phyloP scores from a whole-genome alignment of 2,888 invertebrate genomes.

The Troides oblongomaculatus region DNA sequence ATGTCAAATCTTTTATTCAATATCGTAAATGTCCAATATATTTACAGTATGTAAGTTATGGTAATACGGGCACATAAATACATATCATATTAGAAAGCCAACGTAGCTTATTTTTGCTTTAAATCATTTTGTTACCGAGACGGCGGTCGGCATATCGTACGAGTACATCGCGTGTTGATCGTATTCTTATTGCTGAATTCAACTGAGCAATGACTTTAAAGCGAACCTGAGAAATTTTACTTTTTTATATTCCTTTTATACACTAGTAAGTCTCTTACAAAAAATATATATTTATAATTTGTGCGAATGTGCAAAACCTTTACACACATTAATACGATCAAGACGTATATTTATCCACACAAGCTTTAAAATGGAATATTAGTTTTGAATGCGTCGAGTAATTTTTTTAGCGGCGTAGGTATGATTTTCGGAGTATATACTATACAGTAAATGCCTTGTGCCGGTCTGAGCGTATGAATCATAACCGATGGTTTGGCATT shows the following conservation, averaged over 20 bases:
- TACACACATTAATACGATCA: too few relatives aligned
- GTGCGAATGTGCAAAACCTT: too few relatives aligned
- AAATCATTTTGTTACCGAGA: constrained; percentile 48
- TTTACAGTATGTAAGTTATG: constrained; percentile 43
- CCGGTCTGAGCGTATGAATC: constrained; percentile 54
- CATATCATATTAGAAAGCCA: constrained; percentile 49
- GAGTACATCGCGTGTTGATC: constrained; percentile 28
- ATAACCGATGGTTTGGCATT: constrained; percentile 61
- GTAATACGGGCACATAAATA: constrained; percentile 49
- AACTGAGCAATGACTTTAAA: constrained; percentile 31
- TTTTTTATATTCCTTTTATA: constrained; percentile 28
- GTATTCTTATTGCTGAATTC: constrained; percentile 31
- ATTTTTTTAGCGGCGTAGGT: constrained; percentile 34
- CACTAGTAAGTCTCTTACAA: constrained; percentile 16
- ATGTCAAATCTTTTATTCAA: constrained; percentile 24
- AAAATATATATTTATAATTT: constrained; percentile 1
- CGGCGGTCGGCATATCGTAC: constrained; percentile 29
- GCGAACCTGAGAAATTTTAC: constrained; percentile 23
- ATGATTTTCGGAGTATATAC: constrained; percentile 43
- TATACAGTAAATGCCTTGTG: constrained; percentile 38
- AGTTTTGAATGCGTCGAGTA: constrained; percentile 6
- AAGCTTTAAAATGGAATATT: constrained; percentile 2
- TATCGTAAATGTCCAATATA: constrained; percentile 47
- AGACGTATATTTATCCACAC: neutral
- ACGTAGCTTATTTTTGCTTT: constrained; percentile 50